Percentiles rank a stretch among this genome's conserved stretches.
Evolutionary conservation across 2,113 vertebrate genomes (phyloP).

Genomic region (Corythornis vintsioides): DNA sequence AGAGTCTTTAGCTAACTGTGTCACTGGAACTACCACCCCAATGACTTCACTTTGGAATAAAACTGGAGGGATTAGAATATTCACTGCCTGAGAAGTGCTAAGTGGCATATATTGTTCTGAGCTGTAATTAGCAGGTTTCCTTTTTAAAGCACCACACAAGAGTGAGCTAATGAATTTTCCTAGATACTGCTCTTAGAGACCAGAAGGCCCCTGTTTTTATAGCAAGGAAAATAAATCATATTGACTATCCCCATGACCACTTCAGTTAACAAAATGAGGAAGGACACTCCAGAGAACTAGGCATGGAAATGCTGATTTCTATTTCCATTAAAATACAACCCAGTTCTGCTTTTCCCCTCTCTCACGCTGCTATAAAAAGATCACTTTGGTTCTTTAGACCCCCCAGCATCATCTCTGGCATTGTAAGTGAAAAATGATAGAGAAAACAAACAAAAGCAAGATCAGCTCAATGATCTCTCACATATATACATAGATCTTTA

Average conservation of each 20-base stretch:
- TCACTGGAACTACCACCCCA: not conserved
- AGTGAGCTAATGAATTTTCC: not conserved
- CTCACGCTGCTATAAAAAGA: conserved; percentile 6
- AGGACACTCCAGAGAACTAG: conserved; percentile 15
- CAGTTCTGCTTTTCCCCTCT: not conserved
- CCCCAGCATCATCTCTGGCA: not conserved
- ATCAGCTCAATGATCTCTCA: not conserved
- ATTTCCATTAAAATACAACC: conserved; percentile 21
- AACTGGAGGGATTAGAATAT: not conserved
- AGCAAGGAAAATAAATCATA: conserved; percentile 26
- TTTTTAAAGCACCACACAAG: not conserved
- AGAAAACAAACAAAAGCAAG: not conserved
- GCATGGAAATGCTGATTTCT: conserved; percentile 61
- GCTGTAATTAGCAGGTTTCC: conserved; percentile 12
- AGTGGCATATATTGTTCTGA: not conserved
- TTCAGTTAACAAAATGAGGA: conserved; percentile 50
- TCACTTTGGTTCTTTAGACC: not conserved
- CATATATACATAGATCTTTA: fast-evolving
- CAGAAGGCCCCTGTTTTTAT: conserved; percentile 48
- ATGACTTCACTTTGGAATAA: not conserved
- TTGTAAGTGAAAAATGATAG: not conserved
- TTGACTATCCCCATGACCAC: not conserved
- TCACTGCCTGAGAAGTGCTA: not conserved
- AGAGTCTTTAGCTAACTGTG: not conserved
- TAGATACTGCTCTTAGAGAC: not conserved